phyloP scores from a whole-genome alignment of 2,113 vertebrate genomes.

The Emydocephalus ijimae region DNA sequence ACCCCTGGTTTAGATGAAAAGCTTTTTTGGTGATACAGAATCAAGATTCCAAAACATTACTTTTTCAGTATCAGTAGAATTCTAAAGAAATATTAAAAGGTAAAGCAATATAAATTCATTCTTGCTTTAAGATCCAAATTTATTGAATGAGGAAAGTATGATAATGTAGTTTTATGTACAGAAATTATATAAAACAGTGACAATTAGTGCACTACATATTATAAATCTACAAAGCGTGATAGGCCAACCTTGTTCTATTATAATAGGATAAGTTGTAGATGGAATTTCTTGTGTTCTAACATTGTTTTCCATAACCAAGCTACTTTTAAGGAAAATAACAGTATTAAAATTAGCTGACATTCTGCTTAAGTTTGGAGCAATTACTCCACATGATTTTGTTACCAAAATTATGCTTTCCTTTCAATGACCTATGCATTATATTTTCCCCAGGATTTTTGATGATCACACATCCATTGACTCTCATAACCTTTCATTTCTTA shows the following conservation, averaged over 20 bases:
- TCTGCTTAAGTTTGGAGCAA: background rate
- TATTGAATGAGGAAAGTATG: background rate
- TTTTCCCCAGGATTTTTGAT: slow-evolving; percentile 24
- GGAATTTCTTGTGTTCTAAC: background rate
- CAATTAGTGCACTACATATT: background rate
- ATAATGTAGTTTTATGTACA: background rate
- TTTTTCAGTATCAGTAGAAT: background rate
- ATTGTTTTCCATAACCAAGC: background rate
- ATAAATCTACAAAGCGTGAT: background rate
- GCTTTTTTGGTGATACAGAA: background rate
- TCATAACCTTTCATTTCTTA: slow-evolving; percentile 27
- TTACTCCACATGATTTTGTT: background rate
- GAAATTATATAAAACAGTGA: background rate
- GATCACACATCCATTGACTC: slow-evolving; percentile 22
- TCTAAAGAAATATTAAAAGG: background rate
- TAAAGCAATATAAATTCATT: background rate
- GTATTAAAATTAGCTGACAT: background rate
- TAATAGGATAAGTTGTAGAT: background rate
- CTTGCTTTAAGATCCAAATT: background rate
- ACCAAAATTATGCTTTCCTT: slow-evolving; percentile 13
- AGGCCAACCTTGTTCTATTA: background rate
- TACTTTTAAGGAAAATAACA: background rate
- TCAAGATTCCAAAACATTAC: background rate
- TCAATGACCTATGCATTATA: background rate
- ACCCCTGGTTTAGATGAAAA: background rate